Base-by-base conservation (phyloP, 2,113 vertebrate species). In the Aplodontia rufa region DNA sequence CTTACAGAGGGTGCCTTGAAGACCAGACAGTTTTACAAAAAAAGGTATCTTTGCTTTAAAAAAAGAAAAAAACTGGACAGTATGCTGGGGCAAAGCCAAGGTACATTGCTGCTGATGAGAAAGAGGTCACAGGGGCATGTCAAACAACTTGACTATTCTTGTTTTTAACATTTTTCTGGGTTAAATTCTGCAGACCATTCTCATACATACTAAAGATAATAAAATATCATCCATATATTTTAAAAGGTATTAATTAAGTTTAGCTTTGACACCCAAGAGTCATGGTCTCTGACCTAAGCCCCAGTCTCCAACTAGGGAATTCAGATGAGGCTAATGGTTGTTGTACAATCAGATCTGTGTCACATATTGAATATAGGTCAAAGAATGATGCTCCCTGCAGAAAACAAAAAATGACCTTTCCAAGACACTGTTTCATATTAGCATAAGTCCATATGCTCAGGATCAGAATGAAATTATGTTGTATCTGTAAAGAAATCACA, bases 381-480 rank as follows among this genome's bases (percentile, higher is more conserved):
- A 93, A 97, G 42, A 87, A 95, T 93, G 93, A 95, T 91, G 72
- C 84, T 96, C 58, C 87, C 93, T 86, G 49, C 75, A 69, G 89
- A 96, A 93, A 96, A 87, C 20, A 97, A 92, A 91, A 91, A 97
- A 96, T 94, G 97, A 93, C 86, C 95, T 97, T 91, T 94, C 51
- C 42, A 93, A 95, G 90, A 86, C 83, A 95, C 71, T 55, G 53
- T 91, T 95, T 96, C 87, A 66, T 90, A 93, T 98, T 97, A 96
- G 76, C 93, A 96, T 94, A 93, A 76, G 79, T 89, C 88, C 91
- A 91, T 94, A 96, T 97, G 94, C 82, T 94, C 51, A 24, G 85
- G 91, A 87, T 96, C 94, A 94, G 89, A 94, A 89, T 80, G 92
- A 91, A 95, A 95, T 68, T 85, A 78, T 89, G 88, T 49, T 89